Evolutionary conservation across 2,888 invertebrate species (phyloP).

Genomic region (Lithophane socia): DNA sequence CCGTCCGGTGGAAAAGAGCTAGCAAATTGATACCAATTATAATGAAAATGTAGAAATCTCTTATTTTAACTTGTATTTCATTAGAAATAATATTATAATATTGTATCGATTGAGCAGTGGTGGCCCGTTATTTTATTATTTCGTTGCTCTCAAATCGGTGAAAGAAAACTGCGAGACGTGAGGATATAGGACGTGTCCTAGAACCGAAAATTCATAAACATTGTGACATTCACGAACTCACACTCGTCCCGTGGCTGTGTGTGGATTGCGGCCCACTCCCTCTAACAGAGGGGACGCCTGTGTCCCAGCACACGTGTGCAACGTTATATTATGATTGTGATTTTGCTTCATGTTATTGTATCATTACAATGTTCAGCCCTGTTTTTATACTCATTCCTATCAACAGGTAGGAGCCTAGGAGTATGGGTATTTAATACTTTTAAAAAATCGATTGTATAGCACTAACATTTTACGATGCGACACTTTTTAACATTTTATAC

Average conservation of each 20-base stretch:
- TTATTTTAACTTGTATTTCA: not conserved
- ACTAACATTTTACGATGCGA: constrained; percentile 31
- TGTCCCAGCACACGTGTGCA: not conserved
- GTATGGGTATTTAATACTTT: constrained; percentile 4
- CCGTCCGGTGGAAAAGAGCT: not conserved
- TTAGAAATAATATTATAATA: not conserved
- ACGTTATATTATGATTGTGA: not conserved
- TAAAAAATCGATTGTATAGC: constrained; percentile 12
- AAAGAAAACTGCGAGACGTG: not conserved
- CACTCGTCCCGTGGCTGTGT: not conserved
- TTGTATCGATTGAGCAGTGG: not conserved
- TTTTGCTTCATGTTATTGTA: not conserved
- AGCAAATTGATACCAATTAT: constrained; percentile 13
- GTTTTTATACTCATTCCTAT: not conserved
- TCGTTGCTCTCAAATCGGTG: not conserved
- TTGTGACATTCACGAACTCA: not conserved
- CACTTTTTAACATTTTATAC: constrained; percentile 55
- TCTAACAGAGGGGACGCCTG: too few species aligned
- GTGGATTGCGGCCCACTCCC: too few species aligned
- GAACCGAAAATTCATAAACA: not conserved
- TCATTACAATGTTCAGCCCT: not conserved
- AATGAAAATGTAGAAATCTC: not conserved
- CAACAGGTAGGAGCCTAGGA: constrained; percentile 11
- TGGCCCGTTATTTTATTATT: not conserved
- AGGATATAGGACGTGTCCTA: not conserved